These are phyloP conservation scores for Agrenia bidenticulata DNA, from an alignment of 2,888 invertebrate genomes.

Conservation along the genomic window DNA sequence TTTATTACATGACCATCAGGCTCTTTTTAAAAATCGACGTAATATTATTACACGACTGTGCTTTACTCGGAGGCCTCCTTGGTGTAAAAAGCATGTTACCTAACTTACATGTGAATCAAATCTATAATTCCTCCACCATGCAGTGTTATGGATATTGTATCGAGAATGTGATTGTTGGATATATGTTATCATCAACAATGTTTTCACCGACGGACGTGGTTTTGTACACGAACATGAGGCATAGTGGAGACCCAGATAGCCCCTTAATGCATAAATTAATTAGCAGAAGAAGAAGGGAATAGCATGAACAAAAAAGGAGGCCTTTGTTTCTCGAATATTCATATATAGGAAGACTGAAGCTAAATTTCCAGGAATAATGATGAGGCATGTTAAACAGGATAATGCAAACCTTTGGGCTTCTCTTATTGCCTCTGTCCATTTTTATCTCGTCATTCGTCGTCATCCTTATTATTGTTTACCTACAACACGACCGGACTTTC, in stretches of 20 bases:
- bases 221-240: too few relatives aligned
- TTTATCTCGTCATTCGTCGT: neutral
- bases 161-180: too few relatives aligned
- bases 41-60: too few relatives aligned
- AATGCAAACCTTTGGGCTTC: conserved; percentile 36
- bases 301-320: conserved; percentile 38
- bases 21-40: too few relatives aligned
- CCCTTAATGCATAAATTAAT: conserved; percentile 50
- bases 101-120: too few relatives aligned
- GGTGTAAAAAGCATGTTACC: too few relatives aligned
- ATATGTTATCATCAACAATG: too few relatives aligned
- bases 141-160: too few relatives aligned
- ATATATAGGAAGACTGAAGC: conserved; percentile 22
- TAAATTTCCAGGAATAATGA: conserved; percentile 52
- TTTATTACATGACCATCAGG: too few relatives aligned
- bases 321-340: conserved; percentile 43
- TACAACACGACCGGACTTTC: conserved; percentile 3
- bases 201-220: too few relatives aligned
- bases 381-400: conserved; percentile 46
- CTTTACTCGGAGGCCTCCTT: too few relatives aligned
- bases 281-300: conserved; percentile 39
- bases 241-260: conserved; percentile 31
- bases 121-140: too few relatives aligned
- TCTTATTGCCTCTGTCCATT: conserved; percentile 2
- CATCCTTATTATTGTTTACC: conserved; percentile 6